Evolutionary conservation across 2,113 vertebrate species (phyloP).

Genomic region (Myotis davidii): DNA sequence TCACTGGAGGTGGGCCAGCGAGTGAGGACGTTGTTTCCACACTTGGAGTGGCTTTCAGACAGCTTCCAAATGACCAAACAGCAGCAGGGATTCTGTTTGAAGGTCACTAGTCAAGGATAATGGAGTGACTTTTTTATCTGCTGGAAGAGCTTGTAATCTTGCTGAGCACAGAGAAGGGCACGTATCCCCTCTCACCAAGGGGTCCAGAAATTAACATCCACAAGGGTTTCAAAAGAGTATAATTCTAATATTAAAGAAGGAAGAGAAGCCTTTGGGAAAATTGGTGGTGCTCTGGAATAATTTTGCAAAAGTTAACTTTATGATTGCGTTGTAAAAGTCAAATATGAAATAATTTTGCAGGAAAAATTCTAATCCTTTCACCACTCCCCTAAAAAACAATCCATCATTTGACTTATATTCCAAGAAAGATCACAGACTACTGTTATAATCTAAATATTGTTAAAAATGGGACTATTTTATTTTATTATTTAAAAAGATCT

Average conservation of each 20-base stretch:
- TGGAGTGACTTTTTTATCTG: background rate
- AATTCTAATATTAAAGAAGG: background rate
- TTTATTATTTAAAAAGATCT: too few relatives aligned
- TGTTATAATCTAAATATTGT: background rate
- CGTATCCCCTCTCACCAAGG: background rate
- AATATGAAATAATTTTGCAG: constrained; percentile 19
- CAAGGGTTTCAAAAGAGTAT: background rate
- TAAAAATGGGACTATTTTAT: background rate
- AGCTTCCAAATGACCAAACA: background rate
- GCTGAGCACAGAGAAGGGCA: background rate
- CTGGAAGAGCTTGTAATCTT: background rate
- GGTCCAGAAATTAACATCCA: background rate
- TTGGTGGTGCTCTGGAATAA: background rate
- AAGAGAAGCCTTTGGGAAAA: background rate
- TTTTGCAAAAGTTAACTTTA: constrained; percentile 32
- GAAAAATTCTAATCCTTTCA: background rate
- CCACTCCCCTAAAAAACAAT: background rate
- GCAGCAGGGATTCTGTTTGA: background rate
- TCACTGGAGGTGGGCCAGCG: background rate
- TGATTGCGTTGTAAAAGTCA: background rate
- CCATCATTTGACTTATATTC: constrained; percentile 19
- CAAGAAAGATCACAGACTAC: background rate
- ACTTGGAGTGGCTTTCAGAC: background rate
- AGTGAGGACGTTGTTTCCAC: background rate
- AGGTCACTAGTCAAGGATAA: background rate